These are phyloP conservation scores for Cardiocondyla obscurior DNA, from an alignment of 1,140 invertebrate species.

Conservation along the genomic window DNA sequence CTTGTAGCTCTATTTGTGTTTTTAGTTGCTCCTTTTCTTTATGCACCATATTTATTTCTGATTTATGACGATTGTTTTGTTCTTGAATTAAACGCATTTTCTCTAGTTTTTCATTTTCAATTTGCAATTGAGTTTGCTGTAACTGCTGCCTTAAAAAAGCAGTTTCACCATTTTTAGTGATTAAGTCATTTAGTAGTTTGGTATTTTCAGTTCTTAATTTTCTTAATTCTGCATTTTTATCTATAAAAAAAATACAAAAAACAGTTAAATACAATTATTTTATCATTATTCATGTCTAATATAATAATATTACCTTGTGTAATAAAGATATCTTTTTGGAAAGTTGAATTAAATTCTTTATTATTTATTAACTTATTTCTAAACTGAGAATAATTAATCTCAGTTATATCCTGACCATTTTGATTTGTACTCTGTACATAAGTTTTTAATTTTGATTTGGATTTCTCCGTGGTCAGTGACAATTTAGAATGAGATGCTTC, in stretches of 20 bases:
- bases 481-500: conserved; percentile 54
- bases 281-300: neutral
- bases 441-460: conserved; percentile 12
- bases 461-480: conserved; percentile 22
- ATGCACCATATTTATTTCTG: conserved; percentile 67
- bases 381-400: conserved; percentile 64
- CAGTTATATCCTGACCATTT: neutral
- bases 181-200: conserved; percentile 73
- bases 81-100: conserved; percentile 71
- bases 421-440: conserved; percentile 4
- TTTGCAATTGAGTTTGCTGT: conserved; percentile 68
- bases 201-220: conserved; percentile 73
- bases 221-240: conserved; percentile 66
- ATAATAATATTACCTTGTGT: conserved; percentile 57
- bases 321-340: conserved; percentile 58
- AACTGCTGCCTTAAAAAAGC: conserved; percentile 75
- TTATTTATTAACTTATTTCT: conserved; percentile 60
- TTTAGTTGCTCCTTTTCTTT: conserved; percentile 76
- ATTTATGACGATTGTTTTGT: conserved; percentile 67
- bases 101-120: conserved; percentile 72
- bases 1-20: conserved; percentile 76
- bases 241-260: neutral
- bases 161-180: conserved; percentile 77
- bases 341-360: conserved; percentile 73
- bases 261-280: conserved; percentile 29